Percentiles rank a stretch among this genome's conserved stretches.
Evolutionary conservation across 1,140 invertebrate species (phyloP).

Genomic region (Eubasilissa regina): DNA sequence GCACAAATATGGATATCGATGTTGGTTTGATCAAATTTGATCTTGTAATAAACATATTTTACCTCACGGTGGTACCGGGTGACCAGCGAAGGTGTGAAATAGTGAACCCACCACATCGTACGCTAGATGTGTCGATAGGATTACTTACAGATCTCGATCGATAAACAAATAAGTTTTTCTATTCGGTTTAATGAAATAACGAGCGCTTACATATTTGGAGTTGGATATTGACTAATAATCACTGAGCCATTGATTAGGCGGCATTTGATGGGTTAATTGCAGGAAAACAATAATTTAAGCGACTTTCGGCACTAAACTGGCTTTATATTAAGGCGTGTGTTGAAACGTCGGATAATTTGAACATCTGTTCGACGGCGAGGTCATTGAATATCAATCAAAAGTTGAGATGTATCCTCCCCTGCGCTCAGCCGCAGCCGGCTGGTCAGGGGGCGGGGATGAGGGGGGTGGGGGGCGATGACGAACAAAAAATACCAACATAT

Average conservation of each 20-base stretch:
- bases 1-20: not conserved
- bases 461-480: too few species aligned
- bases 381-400: slow-evolving; percentile 37
- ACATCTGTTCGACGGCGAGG: slow-evolving; percentile 36
- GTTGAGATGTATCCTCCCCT: slow-evolving; percentile 4
- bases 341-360: slow-evolving; percentile 14
- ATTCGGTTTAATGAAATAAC: slow-evolving; percentile 8
- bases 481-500: too few species aligned
- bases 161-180: slow-evolving; percentile 10
- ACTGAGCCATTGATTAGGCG: slow-evolving; percentile 20
- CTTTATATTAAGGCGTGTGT: slow-evolving; percentile 7
- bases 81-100: not conserved
- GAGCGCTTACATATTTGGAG: slow-evolving; percentile 13
- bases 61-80: not conserved
- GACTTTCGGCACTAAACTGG: not conserved
- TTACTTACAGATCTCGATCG: slow-evolving; percentile 8
- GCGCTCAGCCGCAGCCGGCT: not conserved
- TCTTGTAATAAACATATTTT: too few species aligned
- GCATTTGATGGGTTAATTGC: slow-evolving; percentile 23
- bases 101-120: not conserved
- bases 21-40: not conserved
- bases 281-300: slow-evolving; percentile 30
- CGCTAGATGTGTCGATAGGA: not conserved
- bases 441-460: not conserved
- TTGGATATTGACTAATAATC: not conserved